phyloP scores from a whole-genome alignment of 2,888 invertebrate species.

The Drosophila atripex region DNA sequence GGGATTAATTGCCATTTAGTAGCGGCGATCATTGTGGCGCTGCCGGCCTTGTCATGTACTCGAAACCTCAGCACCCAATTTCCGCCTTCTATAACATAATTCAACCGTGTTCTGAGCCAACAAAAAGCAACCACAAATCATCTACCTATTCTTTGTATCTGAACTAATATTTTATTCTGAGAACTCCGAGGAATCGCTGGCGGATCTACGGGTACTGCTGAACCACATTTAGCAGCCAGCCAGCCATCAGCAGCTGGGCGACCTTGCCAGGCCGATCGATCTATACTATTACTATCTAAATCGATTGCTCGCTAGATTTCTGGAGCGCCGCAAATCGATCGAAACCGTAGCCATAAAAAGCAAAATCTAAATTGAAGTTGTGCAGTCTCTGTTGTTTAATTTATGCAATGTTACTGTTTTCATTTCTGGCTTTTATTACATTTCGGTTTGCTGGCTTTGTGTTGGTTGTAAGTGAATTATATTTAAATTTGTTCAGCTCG shows the following conservation, averaged over 20 bases:
- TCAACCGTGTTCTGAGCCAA: slow-evolving; percentile 44
- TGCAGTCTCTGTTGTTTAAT: slow-evolving; percentile 49
- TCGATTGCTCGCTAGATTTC: slow-evolving; percentile 48
- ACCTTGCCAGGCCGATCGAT: slow-evolving; percentile 63
- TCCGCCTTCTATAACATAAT: slow-evolving; percentile 56
- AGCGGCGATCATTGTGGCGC: slow-evolving; percentile 29
- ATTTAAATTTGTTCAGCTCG: slow-evolving; percentile 66
- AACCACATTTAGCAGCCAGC: slow-evolving; percentile 51
- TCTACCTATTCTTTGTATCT: slow-evolving; percentile 7
- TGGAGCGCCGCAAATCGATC: slow-evolving; percentile 63
- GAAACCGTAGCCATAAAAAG: slow-evolving; percentile 52
- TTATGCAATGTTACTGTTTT: slow-evolving; percentile 65
- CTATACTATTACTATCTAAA: slow-evolving; percentile 10
- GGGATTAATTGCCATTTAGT: slow-evolving; percentile 47
- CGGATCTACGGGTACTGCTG: slow-evolving; percentile 29
- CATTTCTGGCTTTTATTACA: slow-evolving; percentile 40
- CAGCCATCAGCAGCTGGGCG: slow-evolving; percentile 57
- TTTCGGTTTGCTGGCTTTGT: slow-evolving; percentile 26
- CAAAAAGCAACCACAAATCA: slow-evolving; percentile 40
- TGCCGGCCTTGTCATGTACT: slow-evolving; percentile 33
- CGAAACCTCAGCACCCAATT: slow-evolving; percentile 56
- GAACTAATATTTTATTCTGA: slow-evolving; percentile 3
- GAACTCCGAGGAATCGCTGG: slow-evolving; percentile 22
- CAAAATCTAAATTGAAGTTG: slow-evolving; percentile 40
- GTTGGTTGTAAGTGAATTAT: slow-evolving; percentile 63